Evolutionary conservation across 2,888 invertebrate genomes (phyloP).

Genomic region (Apamea anceps): DNA sequence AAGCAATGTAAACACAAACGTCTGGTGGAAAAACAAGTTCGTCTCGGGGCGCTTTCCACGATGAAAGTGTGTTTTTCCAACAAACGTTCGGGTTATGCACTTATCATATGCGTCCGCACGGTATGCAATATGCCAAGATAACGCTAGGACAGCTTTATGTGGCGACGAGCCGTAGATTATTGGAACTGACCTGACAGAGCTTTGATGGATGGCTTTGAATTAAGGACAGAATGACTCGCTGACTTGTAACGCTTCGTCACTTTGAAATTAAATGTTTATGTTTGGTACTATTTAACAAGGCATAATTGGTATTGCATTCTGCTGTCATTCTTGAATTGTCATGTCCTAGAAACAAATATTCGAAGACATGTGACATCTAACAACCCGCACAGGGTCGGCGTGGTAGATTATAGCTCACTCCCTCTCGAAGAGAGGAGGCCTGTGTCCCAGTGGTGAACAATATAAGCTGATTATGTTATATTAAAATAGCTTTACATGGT

Average conservation of each 20-base stretch:
- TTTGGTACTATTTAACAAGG: background rate
- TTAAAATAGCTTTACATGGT: background rate
- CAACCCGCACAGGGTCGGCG: too few species aligned
- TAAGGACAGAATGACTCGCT: constrained; percentile 21
- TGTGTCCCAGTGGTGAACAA: too few species aligned
- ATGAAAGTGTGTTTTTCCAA: constrained; percentile 66
- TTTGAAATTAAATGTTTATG: constrained; percentile 1
- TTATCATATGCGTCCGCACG: constrained; percentile 84
- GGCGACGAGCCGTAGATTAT: constrained; percentile 67
- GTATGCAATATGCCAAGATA: constrained; percentile 83
- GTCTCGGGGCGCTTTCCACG: constrained; percentile 59
- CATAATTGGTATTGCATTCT: constrained; percentile 4
- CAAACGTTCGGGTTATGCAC: constrained; percentile 77
- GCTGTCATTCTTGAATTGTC: background rate
- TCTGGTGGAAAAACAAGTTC: constrained; percentile 61
- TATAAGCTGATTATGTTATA: too few species aligned
- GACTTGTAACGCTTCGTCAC: constrained; percentile 22
- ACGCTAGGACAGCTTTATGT: constrained; percentile 81
- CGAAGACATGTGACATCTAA: too few species aligned
- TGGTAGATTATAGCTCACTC: too few species aligned
- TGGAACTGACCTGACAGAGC: constrained; percentile 49
- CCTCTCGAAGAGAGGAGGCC: too few species aligned
- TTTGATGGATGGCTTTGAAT: constrained; percentile 41
- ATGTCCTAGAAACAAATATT: too few species aligned
- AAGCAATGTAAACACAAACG: constrained; percentile 59